These are phyloP conservation scores for Glossosoma conforme DNA, from an alignment of 1,140 invertebrate species.

Conservation along the genomic window DNA sequence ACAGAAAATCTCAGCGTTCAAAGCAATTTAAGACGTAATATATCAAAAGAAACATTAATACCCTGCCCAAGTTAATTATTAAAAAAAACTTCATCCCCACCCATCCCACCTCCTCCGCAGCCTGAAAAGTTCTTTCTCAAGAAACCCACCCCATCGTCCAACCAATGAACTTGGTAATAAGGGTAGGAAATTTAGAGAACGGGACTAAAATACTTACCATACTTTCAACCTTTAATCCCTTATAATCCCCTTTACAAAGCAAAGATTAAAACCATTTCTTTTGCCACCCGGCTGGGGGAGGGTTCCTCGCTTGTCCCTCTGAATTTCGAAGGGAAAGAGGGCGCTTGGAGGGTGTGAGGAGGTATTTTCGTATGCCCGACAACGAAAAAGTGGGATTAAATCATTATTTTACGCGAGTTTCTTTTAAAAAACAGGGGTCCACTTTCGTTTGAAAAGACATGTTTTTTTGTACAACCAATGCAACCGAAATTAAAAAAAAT, in stretches of 20 bases:
- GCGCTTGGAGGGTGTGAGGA: conserved; percentile 7
- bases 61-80: conserved; percentile 32
- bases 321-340: conserved; percentile 7
- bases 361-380: conserved; percentile 32
- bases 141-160: not conserved
- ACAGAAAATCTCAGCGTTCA: too few relatives aligned
- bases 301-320: conserved; percentile 21
- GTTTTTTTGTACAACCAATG: conserved; percentile 21
- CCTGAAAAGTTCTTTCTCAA: conserved; percentile 2
- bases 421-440: conserved; percentile 19
- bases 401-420: conserved; percentile 30
- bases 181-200: conserved; percentile 22
- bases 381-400: conserved; percentile 32
- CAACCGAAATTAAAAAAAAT: too few relatives aligned
- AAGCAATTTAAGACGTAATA: conserved; percentile 13
- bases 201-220: conserved; percentile 29
- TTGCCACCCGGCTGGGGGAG: conserved; percentile 29
- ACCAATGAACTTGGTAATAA: conserved; percentile 18
- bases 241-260: conserved; percentile 56
- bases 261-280: conserved; percentile 55
- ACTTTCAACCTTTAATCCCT: conserved; percentile 48
- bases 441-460: conserved; percentile 26
- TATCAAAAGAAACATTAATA: conserved; percentile 31
- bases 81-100: conserved; percentile 32
- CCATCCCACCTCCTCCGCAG: conserved; percentile 24